Conservation (phyloP, 2,797 vertebrate genomes). For the Ctenochaetus hawaiiensis region DNA sequence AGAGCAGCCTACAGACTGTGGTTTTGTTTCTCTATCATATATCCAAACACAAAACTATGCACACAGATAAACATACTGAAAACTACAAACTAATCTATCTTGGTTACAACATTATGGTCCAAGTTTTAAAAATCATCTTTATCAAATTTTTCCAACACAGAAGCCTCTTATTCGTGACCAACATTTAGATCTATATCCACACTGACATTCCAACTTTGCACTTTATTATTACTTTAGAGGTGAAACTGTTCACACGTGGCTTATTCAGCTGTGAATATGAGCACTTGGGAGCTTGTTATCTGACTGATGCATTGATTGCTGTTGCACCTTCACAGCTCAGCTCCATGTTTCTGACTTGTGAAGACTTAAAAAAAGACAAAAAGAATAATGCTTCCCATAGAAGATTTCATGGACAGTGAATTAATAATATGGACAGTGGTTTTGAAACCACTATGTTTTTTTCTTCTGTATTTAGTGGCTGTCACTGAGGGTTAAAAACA, state of each 20-base stretch:
- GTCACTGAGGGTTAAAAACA: constrained; percentile 17
- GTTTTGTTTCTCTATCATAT: too few relatives aligned
- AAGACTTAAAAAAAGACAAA: constrained; percentile 45
- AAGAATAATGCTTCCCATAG: constrained; percentile 22
- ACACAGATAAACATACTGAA: too few relatives aligned
- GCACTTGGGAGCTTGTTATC: constrained; percentile 43
- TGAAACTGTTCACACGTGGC: constrained; percentile 36
- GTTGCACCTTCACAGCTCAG: constrained; percentile 21
- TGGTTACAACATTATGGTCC: too few relatives aligned
- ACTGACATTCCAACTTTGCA: constrained; percentile 1
- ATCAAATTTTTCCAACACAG: too few relatives aligned
- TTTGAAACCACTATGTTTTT: background rate
- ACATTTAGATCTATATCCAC: too few relatives aligned
- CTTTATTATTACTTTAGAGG: constrained; percentile 22
- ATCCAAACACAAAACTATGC: too few relatives aligned
- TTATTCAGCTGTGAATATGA: constrained; percentile 38
- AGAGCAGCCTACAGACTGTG: too few relatives aligned
- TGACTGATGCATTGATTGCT: constrained; percentile 58
- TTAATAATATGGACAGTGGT: background rate
- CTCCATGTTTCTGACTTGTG: constrained; percentile 43
- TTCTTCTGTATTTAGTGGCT: constrained; percentile 10
- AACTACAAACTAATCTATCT: too few relatives aligned
- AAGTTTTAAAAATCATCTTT: too few relatives aligned
- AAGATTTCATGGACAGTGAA: constrained; percentile 29
- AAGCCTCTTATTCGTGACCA: too few relatives aligned